A percentile compares a stretch with the other conserved stretches of the same genome.
These are phyloP conservation scores for Struthidea cinerea DNA, from an alignment of 2,113 vertebrate species.

Conservation along the genomic window DNA sequence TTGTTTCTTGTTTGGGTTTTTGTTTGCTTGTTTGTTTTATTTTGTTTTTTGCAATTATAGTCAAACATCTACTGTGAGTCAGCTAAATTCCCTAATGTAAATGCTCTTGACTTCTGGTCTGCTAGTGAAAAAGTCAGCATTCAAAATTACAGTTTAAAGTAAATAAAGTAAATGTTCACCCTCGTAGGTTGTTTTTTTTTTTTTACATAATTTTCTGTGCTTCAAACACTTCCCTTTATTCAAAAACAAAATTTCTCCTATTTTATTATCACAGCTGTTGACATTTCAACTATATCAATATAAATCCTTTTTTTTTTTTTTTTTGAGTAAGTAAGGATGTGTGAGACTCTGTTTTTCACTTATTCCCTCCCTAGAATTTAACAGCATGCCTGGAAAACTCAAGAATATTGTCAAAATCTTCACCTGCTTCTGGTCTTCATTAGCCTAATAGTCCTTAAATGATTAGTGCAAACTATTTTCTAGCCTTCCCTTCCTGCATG, in stretches of 20 bases:
- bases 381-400: neutral
- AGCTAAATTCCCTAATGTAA: neutral
- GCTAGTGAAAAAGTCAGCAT: neutral
- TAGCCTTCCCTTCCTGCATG: neutral
- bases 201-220: neutral
- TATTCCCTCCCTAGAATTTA: neutral
- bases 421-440: neutral
- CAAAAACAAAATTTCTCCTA: neutral
- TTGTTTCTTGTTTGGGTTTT: neutral
- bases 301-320: neutral
- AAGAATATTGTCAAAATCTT: neutral
- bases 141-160: neutral
- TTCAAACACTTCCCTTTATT: neutral
- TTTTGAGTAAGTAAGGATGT: neutral
- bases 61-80: neutral
- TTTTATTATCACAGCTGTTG: neutral
- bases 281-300: neutral
- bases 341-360: neutral
- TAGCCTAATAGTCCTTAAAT: neutral
- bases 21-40: neutral
- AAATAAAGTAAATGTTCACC: neutral
- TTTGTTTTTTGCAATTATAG: neutral
- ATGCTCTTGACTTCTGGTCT: neutral
- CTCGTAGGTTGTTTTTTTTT: accelerated
- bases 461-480: neutral